Percentiles rank a stretch among this genome's conserved stretches.
These are phyloP conservation scores for Drosophila mercatorum DNA, from an alignment of 2,888 invertebrate genomes.

Conservation along the genomic window DNA sequence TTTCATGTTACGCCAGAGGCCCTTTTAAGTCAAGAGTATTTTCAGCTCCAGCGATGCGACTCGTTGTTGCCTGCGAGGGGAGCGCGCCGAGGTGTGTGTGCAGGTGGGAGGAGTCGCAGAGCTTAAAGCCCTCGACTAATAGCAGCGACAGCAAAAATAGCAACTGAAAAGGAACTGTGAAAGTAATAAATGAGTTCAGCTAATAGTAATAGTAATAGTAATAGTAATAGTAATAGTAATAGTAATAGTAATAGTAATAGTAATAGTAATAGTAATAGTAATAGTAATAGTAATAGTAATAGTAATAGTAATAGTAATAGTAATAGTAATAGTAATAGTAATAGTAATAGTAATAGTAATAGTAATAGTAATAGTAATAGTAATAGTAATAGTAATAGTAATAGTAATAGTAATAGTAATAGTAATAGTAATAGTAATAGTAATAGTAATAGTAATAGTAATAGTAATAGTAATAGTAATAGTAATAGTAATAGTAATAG, in stretches of 20 bases:
- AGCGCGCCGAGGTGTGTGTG: slow-evolving; percentile 32
- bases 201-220: background rate
- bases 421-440: background rate
- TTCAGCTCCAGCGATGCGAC: slow-evolving; percentile 31
- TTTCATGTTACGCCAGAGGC: slow-evolving; percentile 61
- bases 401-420: background rate
- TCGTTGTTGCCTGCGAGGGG: background rate
- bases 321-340: background rate
- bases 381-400: background rate
- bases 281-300: background rate
- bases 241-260: slow-evolving; percentile 3
- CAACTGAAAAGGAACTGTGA: background rate
- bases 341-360: background rate
- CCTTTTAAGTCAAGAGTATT: slow-evolving; percentile 56
- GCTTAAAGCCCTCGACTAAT: slow-evolving; percentile 12
- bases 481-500: background rate
- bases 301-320: background rate
- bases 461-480: background rate
- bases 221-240: slow-evolving; percentile 3
- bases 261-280: background rate
- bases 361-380: background rate
- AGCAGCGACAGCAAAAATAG: slow-evolving; percentile 12
- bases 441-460: background rate
- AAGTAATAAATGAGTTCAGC: background rate
- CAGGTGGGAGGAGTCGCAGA: slow-evolving; percentile 7